Evolutionary conservation across 2,113 vertebrate species (phyloP), one percentile per base, ranked within the genome.

Genomic region (Festucalex cinctus): DNA sequence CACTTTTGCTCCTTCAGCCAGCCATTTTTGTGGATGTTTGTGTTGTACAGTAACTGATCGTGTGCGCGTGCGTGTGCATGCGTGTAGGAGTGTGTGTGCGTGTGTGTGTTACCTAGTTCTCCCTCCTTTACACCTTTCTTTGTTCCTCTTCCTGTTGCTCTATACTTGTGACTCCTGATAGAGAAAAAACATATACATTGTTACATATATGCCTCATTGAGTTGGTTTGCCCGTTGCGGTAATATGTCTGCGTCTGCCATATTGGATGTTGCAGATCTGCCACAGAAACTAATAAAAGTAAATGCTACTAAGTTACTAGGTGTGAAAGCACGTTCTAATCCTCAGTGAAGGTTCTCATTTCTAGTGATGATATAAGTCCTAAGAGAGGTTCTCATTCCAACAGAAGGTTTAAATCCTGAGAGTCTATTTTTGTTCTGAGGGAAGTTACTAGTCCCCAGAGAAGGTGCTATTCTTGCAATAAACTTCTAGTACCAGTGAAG

Each of bases 1-100:
- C 51, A 35, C 28, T 74, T 26, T 22, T 62, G 19, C 3, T 39
- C 71, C 67, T 63, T 78, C 60, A 54, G 74, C 75, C 82, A 73
- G 69, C 66, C 44, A 71, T 60, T 12, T 20, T 24, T 20, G 35
- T 68, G 35, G 54, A 26, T 39, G 58, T 43, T 62, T 71, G 28
- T 73, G 39, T 68, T 61, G 36, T 61, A 14, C 10, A 39, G 37
- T 39, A 43, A 43, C 14, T 41, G 26, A 57, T 32, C 9, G 32
- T 59, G 58, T n/a, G n/a, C n/a, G n/a, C n/a, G n/a, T n/a, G n/a
- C n/a, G n/a, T n/a, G n/a, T n/a, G n/a, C n/a, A n/a, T n/a, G n/a
- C n/a, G n/a, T n/a, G n/a, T n/a, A n/a, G n/a, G n/a, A n/a, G 57
- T n/a, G n/a, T n/a, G n/a, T n/a, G n/a, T n/a, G n/a, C n/a, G n/a